Conservation (phyloP, 2,797 vertebrate genomes). For the Leptodactylus fallax region DNA sequence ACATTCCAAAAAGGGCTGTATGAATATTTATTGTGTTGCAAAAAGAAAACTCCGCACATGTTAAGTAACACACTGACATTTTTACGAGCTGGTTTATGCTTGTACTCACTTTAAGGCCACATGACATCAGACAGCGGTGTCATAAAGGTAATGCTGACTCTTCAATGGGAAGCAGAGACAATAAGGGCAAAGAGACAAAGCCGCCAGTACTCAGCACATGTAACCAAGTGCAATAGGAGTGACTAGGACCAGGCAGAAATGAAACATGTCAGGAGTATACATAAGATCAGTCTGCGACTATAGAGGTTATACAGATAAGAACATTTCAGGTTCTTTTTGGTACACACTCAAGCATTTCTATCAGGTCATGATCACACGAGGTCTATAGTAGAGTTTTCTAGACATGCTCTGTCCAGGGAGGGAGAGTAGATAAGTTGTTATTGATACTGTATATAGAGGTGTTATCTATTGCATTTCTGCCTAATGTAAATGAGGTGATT, state of each 20-base stretch:
- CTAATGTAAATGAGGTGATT: no score
- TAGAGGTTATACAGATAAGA: no score
- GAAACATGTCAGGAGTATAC: neutral
- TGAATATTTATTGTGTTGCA: neutral
- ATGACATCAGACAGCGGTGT: neutral
- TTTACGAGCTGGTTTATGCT: constrained; percentile 36
- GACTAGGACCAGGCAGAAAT: neutral
- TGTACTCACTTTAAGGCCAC: constrained; percentile 24
- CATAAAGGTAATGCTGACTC: constrained; percentile 22
- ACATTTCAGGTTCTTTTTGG: no score
- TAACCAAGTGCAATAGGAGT: neutral
- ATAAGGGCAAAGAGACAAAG: neutral
- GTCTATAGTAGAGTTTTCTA: no score
- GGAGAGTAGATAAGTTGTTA: no score
- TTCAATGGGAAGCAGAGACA: neutral
- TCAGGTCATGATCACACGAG: no score
- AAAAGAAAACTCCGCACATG: constrained; percentile 8
- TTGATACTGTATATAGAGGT: no score
- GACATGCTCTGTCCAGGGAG: no score
- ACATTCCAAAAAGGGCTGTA: neutral
- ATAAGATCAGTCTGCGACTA: no score
- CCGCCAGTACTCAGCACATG: neutral
- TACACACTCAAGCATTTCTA: no score
- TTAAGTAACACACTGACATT: constrained; percentile 2
- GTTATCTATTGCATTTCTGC: no score